Percentiles rank a stretch among this genome's conserved stretches.
These are phyloP conservation scores for Calliopum simillimum DNA, from an alignment of 2,888 invertebrate species.

Conservation along the genomic window DNA sequence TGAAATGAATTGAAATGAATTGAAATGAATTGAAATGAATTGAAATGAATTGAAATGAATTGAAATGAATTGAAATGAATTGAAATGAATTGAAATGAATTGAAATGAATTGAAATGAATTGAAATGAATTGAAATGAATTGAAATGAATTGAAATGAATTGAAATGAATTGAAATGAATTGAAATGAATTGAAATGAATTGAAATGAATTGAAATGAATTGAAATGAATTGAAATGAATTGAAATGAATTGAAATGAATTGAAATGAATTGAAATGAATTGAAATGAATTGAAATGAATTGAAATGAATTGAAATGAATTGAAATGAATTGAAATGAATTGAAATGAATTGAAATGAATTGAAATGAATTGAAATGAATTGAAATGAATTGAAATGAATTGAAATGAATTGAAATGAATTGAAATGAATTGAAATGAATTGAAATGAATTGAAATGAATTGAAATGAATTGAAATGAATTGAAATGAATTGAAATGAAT, in stretches of 20 bases:
- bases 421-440: conserved; percentile 10
- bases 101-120: conserved; percentile 19
- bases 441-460: conserved; percentile 1
- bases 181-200: conserved; percentile 14
- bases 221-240: conserved; percentile 6
- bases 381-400: conserved; percentile 11
- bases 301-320: conserved; percentile 7
- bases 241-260: conserved; percentile 20
- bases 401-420: conserved; percentile 15
- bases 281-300: conserved; percentile 5
- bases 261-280: conserved; percentile 2
- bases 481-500: conserved; percentile 8
- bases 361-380: conserved; percentile 16
- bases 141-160: conserved; percentile 4
- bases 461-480: conserved; percentile 19
- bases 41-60: conserved; percentile 27
- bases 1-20: conserved; percentile 24
- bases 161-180: conserved; percentile 18
- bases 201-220: conserved; percentile 3
- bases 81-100: conserved; percentile 14
- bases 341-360: conserved; percentile 14
- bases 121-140: conserved; percentile 22
- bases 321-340: conserved; percentile 16
- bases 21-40: conserved; percentile 29
- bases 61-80: conserved; percentile 29